A percentile compares a stretch with the other conserved stretches of the same genome.
These are phyloP conservation scores for Ascidia mentula DNA, from an alignment of 23 tunicate genomes.

Conservation along the genomic window DNA sequence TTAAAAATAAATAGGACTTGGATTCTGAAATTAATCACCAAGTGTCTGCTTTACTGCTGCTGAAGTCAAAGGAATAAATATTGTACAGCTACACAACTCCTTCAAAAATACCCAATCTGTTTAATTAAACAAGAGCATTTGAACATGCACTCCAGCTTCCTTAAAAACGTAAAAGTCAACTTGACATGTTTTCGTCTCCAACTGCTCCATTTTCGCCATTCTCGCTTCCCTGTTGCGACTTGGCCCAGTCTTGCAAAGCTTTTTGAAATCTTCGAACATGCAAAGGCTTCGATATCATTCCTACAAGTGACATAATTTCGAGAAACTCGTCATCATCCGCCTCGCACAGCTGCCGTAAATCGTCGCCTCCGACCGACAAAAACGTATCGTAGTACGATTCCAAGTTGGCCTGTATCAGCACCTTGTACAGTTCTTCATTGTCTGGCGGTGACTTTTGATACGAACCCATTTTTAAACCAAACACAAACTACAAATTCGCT, in stretches of 20 bases:
- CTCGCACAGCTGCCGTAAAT: conserved; percentile 85
- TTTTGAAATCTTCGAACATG: conserved; percentile 89
- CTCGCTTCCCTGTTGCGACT: neutral
- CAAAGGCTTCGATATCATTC: conserved; percentile 85
- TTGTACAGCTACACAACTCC: too few relatives aligned
- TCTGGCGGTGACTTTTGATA: conserved; percentile 29
- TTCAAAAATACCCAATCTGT: too few relatives aligned
- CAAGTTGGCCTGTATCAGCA: conserved; percentile 68
- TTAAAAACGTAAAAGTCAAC: neutral
- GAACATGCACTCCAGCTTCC: too few relatives aligned
- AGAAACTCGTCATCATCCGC: conserved; percentile 90
- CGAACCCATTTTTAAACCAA: neutral
- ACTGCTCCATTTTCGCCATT: too few relatives aligned
- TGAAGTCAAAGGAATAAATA: too few relatives aligned
- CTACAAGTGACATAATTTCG: conserved; percentile 79
- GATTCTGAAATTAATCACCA: too few relatives aligned
- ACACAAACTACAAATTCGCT: too few relatives aligned
- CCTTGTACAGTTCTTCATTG: conserved; percentile 64
- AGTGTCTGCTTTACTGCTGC: too few relatives aligned
- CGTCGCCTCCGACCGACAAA: conserved; percentile 74
- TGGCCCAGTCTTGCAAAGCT: conserved; percentile 87
- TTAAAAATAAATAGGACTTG: too few relatives aligned
- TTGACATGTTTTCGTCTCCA: neutral
- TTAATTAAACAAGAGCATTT: too few relatives aligned
- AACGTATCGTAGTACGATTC: conserved; percentile 53